Evolutionary conservation across 2,113 vertebrate species (phyloP).

Genomic region (Mormyrus lacerda): DNA sequence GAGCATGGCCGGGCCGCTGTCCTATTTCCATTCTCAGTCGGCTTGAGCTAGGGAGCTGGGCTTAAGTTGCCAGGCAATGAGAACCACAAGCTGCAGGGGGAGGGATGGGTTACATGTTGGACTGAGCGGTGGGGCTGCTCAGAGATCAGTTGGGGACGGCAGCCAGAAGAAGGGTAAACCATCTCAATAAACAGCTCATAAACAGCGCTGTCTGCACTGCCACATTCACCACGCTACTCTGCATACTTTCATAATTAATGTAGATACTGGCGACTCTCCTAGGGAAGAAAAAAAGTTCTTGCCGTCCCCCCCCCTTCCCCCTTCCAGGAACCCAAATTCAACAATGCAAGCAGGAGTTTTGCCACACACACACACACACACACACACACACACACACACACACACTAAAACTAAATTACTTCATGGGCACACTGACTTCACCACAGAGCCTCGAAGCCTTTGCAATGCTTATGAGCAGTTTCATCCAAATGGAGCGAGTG

Average conservation of each 20-base stretch:
- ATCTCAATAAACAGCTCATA: neutral
- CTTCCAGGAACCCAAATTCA: neutral
- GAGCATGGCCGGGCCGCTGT: neutral
- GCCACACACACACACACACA: neutral
- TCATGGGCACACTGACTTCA: constrained; percentile 1
- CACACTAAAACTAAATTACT: neutral
- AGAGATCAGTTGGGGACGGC: neutral
- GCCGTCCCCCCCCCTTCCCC: neutral
- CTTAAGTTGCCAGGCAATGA: neutral
- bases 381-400: constrained; percentile 2
- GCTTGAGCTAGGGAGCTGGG: neutral
- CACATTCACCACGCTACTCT: constrained; percentile 17
- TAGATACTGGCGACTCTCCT: constrained; percentile 15
- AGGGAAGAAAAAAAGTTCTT: neutral
- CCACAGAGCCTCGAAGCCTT: neutral
- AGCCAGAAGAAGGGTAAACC: constrained; percentile 15
- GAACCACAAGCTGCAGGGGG: neutral
- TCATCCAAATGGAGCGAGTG: neutral
- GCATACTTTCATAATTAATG: constrained; percentile 31
- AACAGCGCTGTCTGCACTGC: constrained; percentile 15
- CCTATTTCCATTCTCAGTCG: neutral
- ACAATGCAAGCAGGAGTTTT: neutral
- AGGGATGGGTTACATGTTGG: neutral
- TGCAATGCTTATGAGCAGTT: constrained; percentile 5
- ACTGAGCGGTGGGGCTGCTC: neutral